A percentile compares a stretch with the other conserved stretches of the same genome.
phyloP scores from a whole-genome alignment of 2,797 vertebrate genomes.

The Pygocentrus nattereri region DNA sequence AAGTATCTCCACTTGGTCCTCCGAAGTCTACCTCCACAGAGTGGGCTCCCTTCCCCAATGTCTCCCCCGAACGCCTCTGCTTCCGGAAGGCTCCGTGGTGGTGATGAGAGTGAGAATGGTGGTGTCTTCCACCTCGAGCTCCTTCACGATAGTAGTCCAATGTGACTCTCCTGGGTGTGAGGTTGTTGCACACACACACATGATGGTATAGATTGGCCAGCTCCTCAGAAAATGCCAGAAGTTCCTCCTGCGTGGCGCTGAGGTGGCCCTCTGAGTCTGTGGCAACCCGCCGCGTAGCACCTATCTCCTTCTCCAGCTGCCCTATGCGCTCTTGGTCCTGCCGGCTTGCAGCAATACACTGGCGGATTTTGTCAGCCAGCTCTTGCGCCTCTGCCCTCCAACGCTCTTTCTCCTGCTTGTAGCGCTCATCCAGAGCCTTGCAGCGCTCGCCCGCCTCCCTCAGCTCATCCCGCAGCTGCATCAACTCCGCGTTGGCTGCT shows the following conservation, averaged over 20 bases:
- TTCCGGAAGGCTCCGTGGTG: constrained; percentile 70
- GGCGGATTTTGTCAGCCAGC: constrained; percentile 82
- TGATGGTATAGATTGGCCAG: constrained; percentile 88
- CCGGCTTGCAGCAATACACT: constrained; percentile 80
- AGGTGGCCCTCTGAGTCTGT: constrained; percentile 83
- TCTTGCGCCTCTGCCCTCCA: constrained; percentile 82
- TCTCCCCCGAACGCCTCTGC: constrained; percentile 74
- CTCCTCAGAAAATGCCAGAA: constrained; percentile 86
- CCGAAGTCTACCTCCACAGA: constrained; percentile 75
- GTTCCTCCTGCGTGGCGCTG: constrained; percentile 84
- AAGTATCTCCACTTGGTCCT: constrained; percentile 66
- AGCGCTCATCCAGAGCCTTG: constrained; percentile 75
- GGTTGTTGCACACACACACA: constrained; percentile 85
- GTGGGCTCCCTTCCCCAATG: constrained; percentile 73
- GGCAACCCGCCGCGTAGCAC: constrained; percentile 79
- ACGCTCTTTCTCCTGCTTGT: constrained; percentile 80
- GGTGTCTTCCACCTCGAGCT: constrained; percentile 63
- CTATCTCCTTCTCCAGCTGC: constrained; percentile 84
- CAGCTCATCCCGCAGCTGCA: constrained; percentile 77
- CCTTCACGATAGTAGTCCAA: constrained; percentile 85
- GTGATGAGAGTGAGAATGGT: constrained; percentile 63
- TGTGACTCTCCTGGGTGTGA: constrained; percentile 85
- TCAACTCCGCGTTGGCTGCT: constrained; percentile 75
- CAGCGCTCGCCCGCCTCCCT: constrained; percentile 76
- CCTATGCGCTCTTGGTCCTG: constrained; percentile 83